Evolutionary conservation across 2,113 vertebrate genomes (phyloP).

Genomic region (Cervus canadensis): DNA sequence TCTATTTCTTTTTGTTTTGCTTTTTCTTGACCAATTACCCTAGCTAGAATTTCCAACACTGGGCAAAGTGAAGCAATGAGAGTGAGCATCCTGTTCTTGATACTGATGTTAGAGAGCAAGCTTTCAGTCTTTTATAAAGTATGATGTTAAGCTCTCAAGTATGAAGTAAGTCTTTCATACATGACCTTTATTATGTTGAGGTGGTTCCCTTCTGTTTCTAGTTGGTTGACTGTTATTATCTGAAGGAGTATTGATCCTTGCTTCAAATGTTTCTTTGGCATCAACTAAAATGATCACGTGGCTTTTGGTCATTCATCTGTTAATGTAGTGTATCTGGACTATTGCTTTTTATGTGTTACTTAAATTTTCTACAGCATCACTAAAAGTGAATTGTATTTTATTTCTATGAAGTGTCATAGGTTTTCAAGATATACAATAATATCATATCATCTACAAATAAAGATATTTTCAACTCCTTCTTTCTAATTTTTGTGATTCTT

Average conservation of each 20-base stretch:
- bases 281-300: neutral
- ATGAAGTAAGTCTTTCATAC: neutral
- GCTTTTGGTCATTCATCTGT: neutral
- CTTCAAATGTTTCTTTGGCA: neutral
- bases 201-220: neutral
- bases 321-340: neutral
- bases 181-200: neutral
- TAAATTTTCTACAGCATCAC: neutral
- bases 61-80: neutral
- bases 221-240: neutral
- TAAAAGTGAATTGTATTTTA: neutral
- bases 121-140: neutral
- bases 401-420: neutral
- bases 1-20: too few relatives aligned
- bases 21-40: neutral
- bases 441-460: neutral
- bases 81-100: neutral
- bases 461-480: neutral
- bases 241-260: neutral
- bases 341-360: neutral
- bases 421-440: neutral
- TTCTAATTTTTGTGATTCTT: neutral
- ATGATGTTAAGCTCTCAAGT: neutral
- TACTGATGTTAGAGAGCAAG: neutral
- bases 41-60: neutral